Evolutionary conservation across 2,888 invertebrate genomes (phyloP).

Genomic region (Noctua fimbriata): DNA sequence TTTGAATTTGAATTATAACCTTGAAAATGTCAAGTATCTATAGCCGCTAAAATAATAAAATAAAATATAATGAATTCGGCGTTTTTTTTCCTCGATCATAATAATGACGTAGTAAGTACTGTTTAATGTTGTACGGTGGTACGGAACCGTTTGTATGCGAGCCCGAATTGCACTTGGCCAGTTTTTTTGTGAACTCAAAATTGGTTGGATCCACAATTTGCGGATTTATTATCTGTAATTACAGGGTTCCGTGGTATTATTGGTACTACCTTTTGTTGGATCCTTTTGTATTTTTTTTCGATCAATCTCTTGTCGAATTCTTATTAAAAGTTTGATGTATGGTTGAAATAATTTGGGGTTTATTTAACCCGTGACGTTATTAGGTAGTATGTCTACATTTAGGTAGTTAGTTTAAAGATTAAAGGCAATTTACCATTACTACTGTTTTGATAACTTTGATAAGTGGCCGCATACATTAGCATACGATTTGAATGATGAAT

Average conservation of each 20-base stretch:
- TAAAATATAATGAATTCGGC: not conserved
- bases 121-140: not conserved
- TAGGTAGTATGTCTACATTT: conserved; percentile 29
- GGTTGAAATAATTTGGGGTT: conserved; percentile 49
- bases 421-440: conserved; percentile 60
- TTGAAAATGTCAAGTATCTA: too few relatives aligned
- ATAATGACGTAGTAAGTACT: not conserved
- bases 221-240: conserved; percentile 84
- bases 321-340: conserved; percentile 57
- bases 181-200: conserved; percentile 54
- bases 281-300: conserved; percentile 71
- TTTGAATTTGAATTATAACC: too few relatives aligned
- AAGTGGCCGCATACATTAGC: conserved; percentile 61
- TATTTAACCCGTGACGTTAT: conserved; percentile 20
- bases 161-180: not conserved
- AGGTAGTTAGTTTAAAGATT: conserved; percentile 25
- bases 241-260: conserved; percentile 72
- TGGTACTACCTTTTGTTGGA: conserved; percentile 62
- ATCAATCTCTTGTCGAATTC: conserved; percentile 63
- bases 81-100: not conserved
- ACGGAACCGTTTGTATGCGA: not conserved
- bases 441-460: conserved; percentile 64
- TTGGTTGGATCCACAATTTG: conserved; percentile 74
- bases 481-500: conserved; percentile 59
- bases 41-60: too few relatives aligned